Evolutionary conservation across 2,113 vertebrate species (phyloP).

Genomic region (Prunella himalayana): DNA sequence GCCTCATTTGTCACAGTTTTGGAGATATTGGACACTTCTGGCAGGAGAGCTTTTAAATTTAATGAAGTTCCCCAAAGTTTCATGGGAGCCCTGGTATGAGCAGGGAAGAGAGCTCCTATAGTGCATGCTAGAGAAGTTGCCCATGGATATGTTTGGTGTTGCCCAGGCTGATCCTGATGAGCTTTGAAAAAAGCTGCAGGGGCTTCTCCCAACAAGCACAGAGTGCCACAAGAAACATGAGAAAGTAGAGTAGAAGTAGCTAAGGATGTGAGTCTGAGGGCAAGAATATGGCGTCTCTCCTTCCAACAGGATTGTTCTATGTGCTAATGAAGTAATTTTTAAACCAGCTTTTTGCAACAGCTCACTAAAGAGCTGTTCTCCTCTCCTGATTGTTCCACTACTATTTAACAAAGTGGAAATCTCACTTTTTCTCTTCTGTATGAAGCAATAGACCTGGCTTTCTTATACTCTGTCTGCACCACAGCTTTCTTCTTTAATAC

Average conservation of each 20-base stretch:
- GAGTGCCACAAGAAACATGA: background rate
- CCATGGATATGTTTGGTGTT: background rate
- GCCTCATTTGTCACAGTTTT: background rate
- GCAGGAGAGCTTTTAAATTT: background rate
- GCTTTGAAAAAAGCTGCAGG: background rate
- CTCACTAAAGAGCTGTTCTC: background rate
- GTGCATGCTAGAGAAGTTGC: background rate
- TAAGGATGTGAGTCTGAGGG: background rate
- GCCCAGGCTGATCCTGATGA: background rate
- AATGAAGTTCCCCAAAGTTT: background rate
- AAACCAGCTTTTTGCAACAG: background rate
- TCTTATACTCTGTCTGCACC: background rate
- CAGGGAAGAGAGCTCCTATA: background rate
- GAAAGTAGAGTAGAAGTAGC: background rate
- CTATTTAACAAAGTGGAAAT: background rate
- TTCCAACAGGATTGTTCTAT: background rate
- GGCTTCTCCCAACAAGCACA: background rate
- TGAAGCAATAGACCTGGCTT: background rate
- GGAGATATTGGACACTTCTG: background rate
- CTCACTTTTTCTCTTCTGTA: background rate
- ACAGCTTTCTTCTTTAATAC: background rate
- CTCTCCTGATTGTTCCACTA: background rate
- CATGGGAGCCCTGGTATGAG: rapidly evolving
- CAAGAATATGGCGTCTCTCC: background rate
- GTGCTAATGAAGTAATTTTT: background rate